Conservation (phyloP, 2,888 invertebrate genomes). For the Ectemnius lituratus region DNA sequence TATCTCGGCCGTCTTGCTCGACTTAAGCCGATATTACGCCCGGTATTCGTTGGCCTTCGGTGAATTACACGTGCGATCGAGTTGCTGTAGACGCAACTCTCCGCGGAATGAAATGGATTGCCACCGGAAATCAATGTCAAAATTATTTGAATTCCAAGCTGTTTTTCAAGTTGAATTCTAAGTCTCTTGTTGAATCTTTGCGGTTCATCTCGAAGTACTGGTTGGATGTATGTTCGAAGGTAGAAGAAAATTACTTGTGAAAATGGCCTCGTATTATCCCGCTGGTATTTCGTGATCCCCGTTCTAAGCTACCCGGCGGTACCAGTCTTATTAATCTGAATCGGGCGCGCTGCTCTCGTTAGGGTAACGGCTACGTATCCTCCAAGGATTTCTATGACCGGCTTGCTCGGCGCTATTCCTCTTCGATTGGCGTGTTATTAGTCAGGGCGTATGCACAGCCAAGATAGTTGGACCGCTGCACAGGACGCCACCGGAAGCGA, state of each 20-base stretch:
- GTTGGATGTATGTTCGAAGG: neutral
- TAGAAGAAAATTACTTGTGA: constrained; percentile 25
- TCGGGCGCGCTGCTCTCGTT: constrained; percentile 19
- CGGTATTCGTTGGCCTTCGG: constrained; percentile 22
- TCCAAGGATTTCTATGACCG: constrained; percentile 14
- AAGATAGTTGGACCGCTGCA: constrained; percentile 15
- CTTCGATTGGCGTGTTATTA: constrained; percentile 41
- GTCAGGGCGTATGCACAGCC: constrained; percentile 11
- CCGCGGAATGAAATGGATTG: no score
- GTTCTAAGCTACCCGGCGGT: neutral
- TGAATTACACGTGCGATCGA: constrained; percentile 27
- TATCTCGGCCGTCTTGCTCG: constrained; percentile 38
- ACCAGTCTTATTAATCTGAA: constrained; percentile 38
- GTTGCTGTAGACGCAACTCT: no score
- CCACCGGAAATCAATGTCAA: no score
- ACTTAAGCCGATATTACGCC: constrained; percentile 36
- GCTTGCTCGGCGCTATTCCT: constrained; percentile 21
- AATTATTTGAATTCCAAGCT: no score
- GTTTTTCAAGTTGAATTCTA: no score
- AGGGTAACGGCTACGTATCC: constrained; percentile 16
- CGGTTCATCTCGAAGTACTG: neutral
- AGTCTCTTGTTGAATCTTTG: no score
- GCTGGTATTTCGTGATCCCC: constrained; percentile 17
- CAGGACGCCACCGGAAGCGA: constrained; percentile 40
- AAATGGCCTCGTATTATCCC: constrained; percentile 18